Evolutionary conservation across 2,797 vertebrate species (phyloP), one percentile per base, ranked within the genome.

Genomic region (Parauchenoglanis ngamensis): DNA sequence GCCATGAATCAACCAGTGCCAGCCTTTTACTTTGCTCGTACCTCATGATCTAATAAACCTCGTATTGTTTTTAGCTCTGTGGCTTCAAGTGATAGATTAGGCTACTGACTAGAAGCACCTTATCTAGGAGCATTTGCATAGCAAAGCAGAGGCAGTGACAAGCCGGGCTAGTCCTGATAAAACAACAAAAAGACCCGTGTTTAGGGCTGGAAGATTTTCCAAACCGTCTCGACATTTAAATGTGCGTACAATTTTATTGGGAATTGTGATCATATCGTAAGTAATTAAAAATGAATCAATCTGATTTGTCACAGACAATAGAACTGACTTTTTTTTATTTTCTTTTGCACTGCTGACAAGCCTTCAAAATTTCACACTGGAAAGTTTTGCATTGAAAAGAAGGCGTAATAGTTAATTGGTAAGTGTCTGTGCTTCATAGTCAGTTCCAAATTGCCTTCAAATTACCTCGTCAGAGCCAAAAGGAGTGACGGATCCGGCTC

Each of bases 221-320:
- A 44, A 67, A 83, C 88, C 25, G 56, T 61, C 35, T 73, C 73
- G 56, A 75, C 85, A 87, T 86, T 85, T 86, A 61, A 61, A 6
- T 25, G 19, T 59, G 77, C 77, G 23, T 31, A 35, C 17, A 79
- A 21, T 79, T 89, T 85, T 90, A 90, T 86, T 87, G 83, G 82
- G 85, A 90, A 90, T 44, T 52, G 72, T 21, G 89, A 91, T 89
- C 68, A 12, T 90, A 92, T 92, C 87, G 4, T 52, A 84, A 17
- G 86, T 88, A 91, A 91, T 91, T 90, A 89, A 89, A 90, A 84
- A 88, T 35, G 40, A 40, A 85, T 35, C 85, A 46, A 85, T 82
- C 72, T 91, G 83, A 90, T 89, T 87, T 83, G 76, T 73, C n/a
- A 44, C 44, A 86, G 81, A 88, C 86, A 86, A 87, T 87, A 67